Base-by-base conservation (phyloP, 2,797 vertebrate species). In the Acrossocheilus fasciatus region DNA sequence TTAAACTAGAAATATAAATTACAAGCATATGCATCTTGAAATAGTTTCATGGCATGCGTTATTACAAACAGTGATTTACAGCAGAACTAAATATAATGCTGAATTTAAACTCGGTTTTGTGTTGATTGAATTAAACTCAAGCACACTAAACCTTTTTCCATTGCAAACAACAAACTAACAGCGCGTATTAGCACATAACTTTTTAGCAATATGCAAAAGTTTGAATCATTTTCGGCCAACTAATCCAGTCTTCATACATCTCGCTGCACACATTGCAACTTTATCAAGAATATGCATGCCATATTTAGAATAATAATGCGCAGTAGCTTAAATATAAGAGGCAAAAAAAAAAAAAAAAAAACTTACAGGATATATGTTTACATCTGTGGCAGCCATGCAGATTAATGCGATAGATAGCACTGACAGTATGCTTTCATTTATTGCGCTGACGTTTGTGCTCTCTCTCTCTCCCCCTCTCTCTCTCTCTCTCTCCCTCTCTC, bases 331-430 rank as follows among this genome's bases (percentile, higher is more conserved):
- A 77, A 54, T 45, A 72, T 54, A 84, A 77, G 4, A 81, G 34
- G 17, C 20, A 41, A 52, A 30, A 50, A 30, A 30, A 30, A 30
- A 30, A 30, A 30, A 30, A 30, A 30, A 30, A n/a, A 43, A 90
- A 95, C 96, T 95, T 87, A 96, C 95, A 47, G 91, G 82, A 89
- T 91, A 93, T 57, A 92, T 89, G 87, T 94, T 94, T 72, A 93
- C 79, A 85, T 96, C 95, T 47, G 75, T 90, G 88, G 94, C 93
- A 91, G 95, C 95, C 96, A 97, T 97, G 52, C 88, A 83, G 88
- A 82, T 30, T 23, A 68, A 84, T 89, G 88, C 66, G 91, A 68
- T 82, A 75, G 91, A 68, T 81, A 73, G 52, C 12, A 47, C n/a
- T 18, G 52, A 45, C 4, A 23, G 64, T 75, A 39, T 57, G 41